Evolutionary conservation across 2,797 vertebrate genomes (phyloP).

Genomic region (Cossypha dichroa): DNA sequence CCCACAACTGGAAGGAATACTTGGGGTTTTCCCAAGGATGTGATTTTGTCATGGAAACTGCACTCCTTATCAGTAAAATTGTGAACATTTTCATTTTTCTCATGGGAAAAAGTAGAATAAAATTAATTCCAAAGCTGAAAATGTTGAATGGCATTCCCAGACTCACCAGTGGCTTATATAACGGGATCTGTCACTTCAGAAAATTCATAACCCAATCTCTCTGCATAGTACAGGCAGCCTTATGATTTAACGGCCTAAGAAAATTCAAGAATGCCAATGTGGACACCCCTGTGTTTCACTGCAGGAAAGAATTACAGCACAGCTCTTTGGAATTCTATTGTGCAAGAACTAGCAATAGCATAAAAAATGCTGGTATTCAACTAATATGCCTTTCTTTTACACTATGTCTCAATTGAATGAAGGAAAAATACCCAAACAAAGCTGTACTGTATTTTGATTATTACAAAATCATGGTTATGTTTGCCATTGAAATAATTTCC

Average conservation of each 20-base stretch:
- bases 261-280: slow-evolving; percentile 51
- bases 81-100: slow-evolving; percentile 26
- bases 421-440: slow-evolving; percentile 19
- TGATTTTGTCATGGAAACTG: slow-evolving; percentile 44
- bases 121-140: slow-evolving; percentile 47
- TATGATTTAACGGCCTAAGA: slow-evolving; percentile 47
- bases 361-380: slow-evolving; percentile 29
- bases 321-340: slow-evolving; percentile 44
- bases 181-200: neutral
- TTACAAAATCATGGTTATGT: slow-evolving; percentile 14
- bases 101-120: neutral
- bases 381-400: slow-evolving; percentile 19
- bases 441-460: slow-evolving; percentile 15
- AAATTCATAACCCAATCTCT: slow-evolving; percentile 30
- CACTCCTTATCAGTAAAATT: neutral
- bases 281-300: slow-evolving; percentile 56
- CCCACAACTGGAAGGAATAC: neutral
- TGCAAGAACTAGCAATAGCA: slow-evolving; percentile 7
- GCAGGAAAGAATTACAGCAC: slow-evolving; percentile 53
- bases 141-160: slow-evolving; percentile 34
- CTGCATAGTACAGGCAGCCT: slow-evolving; percentile 22
- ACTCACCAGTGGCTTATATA: neutral
- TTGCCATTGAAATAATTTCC: neutral
- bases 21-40: slow-evolving; percentile 32
- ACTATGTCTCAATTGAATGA: neutral